Percentiles rank a stretch among this genome's conserved stretches.
Evolutionary conservation across 2,888 invertebrate genomes (phyloP).

Genomic region (Atethmia centrago): DNA sequence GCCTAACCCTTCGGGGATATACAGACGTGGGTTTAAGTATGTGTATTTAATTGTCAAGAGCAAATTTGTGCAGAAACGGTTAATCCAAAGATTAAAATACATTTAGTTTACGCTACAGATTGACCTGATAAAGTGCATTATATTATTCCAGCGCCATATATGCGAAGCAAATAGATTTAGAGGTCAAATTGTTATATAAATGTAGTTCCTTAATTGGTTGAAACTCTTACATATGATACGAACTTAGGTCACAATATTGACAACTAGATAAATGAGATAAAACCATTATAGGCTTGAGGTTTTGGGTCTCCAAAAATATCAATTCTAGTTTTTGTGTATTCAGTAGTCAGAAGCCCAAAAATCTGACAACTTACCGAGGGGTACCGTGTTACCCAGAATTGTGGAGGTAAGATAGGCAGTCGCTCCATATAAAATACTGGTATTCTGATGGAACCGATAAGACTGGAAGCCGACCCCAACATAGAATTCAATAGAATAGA

Average conservation of each 20-base stretch:
- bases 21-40: background rate
- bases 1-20: background rate
- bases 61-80: background rate
- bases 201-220: constrained; percentile 12
- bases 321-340: too few relatives aligned
- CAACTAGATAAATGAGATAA: too few relatives aligned
- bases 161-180: constrained; percentile 42
- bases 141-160: constrained; percentile 7
- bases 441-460: too few relatives aligned
- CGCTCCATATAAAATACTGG: too few relatives aligned
- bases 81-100: constrained; percentile 13
- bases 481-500: too few relatives aligned
- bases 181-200: constrained; percentile 32
- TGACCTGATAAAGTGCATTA: constrained; percentile 21
- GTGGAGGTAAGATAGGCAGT: too few relatives aligned
- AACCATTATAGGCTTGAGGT: too few relatives aligned
- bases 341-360: too few relatives aligned
- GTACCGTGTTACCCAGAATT: too few relatives aligned
- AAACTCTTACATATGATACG: background rate
- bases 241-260: background rate
- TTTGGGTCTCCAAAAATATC: too few relatives aligned
- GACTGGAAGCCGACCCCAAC: too few relatives aligned
- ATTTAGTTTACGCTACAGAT: constrained; percentile 9
- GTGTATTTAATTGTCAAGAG: background rate
- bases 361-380: too few relatives aligned